phyloP scores from a whole-genome alignment of 2,797 vertebrate species.

The Morelia viridis region DNA sequence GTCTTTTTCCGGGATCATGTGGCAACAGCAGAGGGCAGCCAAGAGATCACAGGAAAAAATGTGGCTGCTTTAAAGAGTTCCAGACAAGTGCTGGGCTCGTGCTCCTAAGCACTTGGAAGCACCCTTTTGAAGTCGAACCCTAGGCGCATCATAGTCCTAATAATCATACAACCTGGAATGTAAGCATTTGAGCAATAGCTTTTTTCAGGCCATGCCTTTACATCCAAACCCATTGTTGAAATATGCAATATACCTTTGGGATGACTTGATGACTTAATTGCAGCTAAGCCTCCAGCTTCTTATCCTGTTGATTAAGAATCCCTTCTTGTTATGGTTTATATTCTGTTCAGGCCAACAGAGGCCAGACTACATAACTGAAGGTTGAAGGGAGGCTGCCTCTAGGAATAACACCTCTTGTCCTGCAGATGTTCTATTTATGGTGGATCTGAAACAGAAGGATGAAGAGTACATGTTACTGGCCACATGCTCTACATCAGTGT shows the following conservation, averaged over 20 bases:
- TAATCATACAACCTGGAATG: slow-evolving; percentile 7
- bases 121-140: neutral
- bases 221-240: slow-evolving; percentile 11
- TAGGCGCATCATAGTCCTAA: neutral
- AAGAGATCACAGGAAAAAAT: neutral
- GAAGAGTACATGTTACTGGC: neutral
- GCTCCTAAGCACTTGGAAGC: neutral
- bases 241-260: neutral
- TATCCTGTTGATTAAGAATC: neutral
- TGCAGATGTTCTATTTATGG: neutral
- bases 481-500: neutral
- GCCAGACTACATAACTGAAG: neutral
- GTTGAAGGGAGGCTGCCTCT: neutral
- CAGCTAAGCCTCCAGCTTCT: neutral
- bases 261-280: neutral
- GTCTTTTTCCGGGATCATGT: neutral
- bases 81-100: neutral
- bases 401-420: neutral
- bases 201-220: slow-evolving; percentile 21
- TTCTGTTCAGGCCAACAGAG: neutral
- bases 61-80: neutral
- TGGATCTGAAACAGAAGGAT: neutral
- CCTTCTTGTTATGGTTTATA: neutral
- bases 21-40: neutral
- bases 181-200: slow-evolving; percentile 15